Conservation (phyloP, 2,888 invertebrate genomes). For the Eupelmus urozonus region DNA sequence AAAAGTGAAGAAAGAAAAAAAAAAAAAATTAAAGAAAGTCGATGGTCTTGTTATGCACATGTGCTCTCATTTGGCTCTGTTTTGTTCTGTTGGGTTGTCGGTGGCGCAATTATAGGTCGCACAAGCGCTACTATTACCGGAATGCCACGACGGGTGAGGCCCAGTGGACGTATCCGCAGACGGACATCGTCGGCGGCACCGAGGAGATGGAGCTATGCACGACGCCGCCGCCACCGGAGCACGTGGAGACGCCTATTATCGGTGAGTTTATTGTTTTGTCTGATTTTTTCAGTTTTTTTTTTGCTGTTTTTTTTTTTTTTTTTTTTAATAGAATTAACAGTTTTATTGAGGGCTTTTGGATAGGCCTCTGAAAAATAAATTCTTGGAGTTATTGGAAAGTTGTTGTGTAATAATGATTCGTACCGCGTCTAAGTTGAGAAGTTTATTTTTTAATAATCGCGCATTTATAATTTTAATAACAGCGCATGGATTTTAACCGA, state of each 20-base stretch:
- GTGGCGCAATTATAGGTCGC: conserved; percentile 78
- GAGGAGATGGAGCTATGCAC: conserved; percentile 82
- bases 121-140: conserved; percentile 84
- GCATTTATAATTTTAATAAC: too few species aligned
- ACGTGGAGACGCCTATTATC: conserved; percentile 68
- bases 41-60: conserved; percentile 40
- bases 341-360: too few species aligned
- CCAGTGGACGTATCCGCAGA: conserved; percentile 83
- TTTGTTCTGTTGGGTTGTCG: conserved; percentile 61
- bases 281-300: too few species aligned
- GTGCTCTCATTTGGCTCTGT: conserved; percentile 61
- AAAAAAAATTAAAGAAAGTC: conserved; percentile 51
- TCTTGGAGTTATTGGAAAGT: too few species aligned
- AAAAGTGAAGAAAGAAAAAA: conserved; percentile 1
- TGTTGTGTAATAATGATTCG: too few species aligned
- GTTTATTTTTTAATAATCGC: too few species aligned
- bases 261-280: too few species aligned
- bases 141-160: conserved; percentile 80
- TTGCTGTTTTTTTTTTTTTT: background rate
- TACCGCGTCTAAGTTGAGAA: too few species aligned
- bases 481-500: too few species aligned
- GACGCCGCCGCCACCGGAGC: conserved; percentile 79
- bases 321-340: too few species aligned
- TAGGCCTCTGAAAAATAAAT: too few species aligned
- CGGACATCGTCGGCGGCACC: conserved; percentile 77